Percentiles rank a stretch among this genome's conserved stretches.
These are phyloP conservation scores for Pampusana beccarii DNA, from an alignment of 2,113 vertebrate species.

Conservation along the genomic window DNA sequence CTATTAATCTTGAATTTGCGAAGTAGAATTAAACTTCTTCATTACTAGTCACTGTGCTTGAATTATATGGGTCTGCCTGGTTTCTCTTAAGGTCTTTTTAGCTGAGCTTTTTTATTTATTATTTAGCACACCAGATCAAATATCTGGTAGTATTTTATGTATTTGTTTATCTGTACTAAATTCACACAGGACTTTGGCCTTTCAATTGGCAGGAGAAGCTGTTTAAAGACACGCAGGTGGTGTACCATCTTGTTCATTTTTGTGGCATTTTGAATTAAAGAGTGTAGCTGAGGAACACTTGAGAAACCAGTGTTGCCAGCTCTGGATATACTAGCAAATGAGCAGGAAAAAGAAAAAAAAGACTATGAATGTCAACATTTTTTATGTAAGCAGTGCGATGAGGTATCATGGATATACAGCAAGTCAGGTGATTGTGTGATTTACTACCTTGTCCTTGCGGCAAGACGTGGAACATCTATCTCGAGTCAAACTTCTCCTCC, in stretches of 20 bases:
- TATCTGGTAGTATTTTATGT: conserved; percentile 71
- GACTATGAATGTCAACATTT: background rate
- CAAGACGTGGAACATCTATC: background rate
- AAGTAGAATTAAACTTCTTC: conserved; percentile 44
- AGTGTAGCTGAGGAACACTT: background rate
- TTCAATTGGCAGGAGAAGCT: conserved; percentile 47
- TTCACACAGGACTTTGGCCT: conserved; percentile 57
- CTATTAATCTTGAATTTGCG: conserved; percentile 25
- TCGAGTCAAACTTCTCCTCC: background rate
- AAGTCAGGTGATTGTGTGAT: background rate
- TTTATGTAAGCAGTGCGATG: background rate
- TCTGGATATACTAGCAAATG: background rate
- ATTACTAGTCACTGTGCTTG: conserved; percentile 64
- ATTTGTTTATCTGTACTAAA: conserved; percentile 75
- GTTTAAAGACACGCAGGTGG: background rate
- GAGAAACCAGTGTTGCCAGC: background rate
- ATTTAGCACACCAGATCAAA: conserved; percentile 74
- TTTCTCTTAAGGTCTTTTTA: conserved; percentile 75
- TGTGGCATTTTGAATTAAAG: background rate
- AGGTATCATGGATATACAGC: background rate
- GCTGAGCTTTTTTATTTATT: conserved; percentile 62
- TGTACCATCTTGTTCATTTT: background rate
- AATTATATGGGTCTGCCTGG: conserved; percentile 63
- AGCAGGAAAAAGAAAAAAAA: background rate
- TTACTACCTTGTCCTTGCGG: background rate